A percentile compares a stretch with the other conserved stretches of the same genome.
Evolutionary conservation across 2,888 invertebrate species (phyloP).

Genomic region (Boloria selene): DNA sequence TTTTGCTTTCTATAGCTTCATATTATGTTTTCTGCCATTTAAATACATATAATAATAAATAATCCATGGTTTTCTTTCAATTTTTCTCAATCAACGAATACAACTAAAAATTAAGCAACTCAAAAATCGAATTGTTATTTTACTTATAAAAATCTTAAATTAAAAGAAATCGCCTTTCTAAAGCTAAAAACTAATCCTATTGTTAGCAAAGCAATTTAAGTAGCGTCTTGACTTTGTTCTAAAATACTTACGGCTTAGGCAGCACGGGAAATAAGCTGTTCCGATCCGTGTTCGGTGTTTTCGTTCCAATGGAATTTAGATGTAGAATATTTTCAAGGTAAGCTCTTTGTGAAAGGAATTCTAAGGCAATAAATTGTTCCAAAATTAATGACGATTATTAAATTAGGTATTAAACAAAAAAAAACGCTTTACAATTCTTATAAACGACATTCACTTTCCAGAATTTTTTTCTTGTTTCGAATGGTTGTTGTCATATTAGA

Average conservation of each 20-base stretch:
- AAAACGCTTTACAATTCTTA: no score
- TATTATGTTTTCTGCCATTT: no score
- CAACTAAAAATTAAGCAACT: no score
- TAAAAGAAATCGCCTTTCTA: not conserved
- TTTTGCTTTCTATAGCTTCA: no score
- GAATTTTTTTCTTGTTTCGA: no score
- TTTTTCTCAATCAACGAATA: no score
- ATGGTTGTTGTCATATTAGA: no score
- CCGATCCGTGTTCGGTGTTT: constrained; percentile 7
- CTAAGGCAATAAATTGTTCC: not conserved
- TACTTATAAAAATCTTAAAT: not conserved
- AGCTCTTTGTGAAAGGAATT: not conserved
- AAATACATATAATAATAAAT: not conserved
- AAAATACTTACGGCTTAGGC: constrained; percentile 18
- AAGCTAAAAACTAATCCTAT: constrained; percentile 6
- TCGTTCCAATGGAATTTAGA: not conserved
- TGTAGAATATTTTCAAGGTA: constrained; percentile 6
- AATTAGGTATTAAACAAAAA: no score
- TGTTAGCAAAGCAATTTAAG: constrained; percentile 19
- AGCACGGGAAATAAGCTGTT: constrained; percentile 7
- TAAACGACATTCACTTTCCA: no score
- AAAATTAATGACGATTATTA: not conserved
- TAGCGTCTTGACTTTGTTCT: constrained; percentile 16
- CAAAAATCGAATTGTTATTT: not conserved
- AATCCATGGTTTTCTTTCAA: no score